These are phyloP conservation scores for Rhadina sibilatrix DNA, from an alignment of 2,113 vertebrate species.

Conservation along the genomic window DNA sequence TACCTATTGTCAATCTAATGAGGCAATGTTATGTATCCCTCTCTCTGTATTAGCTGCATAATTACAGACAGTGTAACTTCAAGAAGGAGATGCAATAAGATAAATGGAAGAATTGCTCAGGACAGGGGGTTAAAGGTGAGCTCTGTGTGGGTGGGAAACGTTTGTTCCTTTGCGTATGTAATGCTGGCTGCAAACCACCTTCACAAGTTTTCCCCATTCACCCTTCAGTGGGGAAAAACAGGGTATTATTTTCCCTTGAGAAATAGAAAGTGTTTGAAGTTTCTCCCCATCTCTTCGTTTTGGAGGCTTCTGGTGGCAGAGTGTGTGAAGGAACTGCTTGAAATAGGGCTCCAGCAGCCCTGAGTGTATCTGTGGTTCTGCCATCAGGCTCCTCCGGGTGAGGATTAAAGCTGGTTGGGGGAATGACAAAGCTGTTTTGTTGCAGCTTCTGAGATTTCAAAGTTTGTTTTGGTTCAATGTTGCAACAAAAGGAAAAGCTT, in stretches of 20 bases:
- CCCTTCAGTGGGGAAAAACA: neutral
- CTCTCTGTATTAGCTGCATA: neutral
- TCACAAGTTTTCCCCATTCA: neutral
- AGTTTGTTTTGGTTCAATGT: constrained; percentile 40
- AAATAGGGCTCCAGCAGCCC: neutral
- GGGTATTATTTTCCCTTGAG: neutral
- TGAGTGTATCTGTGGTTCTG: neutral
- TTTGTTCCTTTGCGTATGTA: neutral
- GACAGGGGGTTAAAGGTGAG: neutral
- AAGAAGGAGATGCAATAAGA: neutral
- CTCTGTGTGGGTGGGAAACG: neutral
- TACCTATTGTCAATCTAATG: neutral
- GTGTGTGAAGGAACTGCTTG: neutral
- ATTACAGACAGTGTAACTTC: neutral
- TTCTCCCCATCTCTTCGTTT: neutral
- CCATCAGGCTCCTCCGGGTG: neutral
- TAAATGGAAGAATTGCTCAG: neutral
- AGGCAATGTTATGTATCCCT: neutral
- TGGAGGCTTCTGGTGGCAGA: neutral
- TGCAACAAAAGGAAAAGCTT: constrained; percentile 42
- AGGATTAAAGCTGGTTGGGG: neutral
- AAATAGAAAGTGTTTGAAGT: neutral
- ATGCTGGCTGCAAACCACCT: neutral
- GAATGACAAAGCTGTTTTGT: neutral
- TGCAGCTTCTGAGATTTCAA: constrained; percentile 17